Base-by-base conservation (phyloP, 2,797 vertebrate species). In the Trematomus bernacchii region DNA sequence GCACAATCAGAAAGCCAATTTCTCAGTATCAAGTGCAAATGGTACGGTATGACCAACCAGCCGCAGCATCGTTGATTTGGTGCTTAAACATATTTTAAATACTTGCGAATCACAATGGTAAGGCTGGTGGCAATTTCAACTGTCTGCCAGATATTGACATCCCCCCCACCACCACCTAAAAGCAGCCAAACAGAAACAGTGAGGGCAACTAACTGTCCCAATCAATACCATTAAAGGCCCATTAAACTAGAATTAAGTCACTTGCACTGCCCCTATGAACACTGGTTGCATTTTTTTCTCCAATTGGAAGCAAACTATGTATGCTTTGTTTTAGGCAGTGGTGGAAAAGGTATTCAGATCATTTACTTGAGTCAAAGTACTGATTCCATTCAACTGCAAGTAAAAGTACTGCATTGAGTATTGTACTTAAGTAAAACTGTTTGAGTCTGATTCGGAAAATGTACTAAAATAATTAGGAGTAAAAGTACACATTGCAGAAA, bases 151-250 rank as follows among this genome's bases (percentile, higher is more conserved):
- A 52, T 37, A 55, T 40, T 21, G 64, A 74, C 66, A 50, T 4
- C 19, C 37, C 0, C n/a, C 6, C 27, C 27, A 27, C 27, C 27
- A 27, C 23, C 46, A 0, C 10, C 37, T 42, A 19, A 3, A 66
- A 19, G 16, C 54, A 46, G 55, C 33, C 70, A 46, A 60, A 61
- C 57, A 53, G 40, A 71, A 74, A 53, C n/a, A 76, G 40, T 61
- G 21, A 64, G 53, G 21, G 12, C 16, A n/a, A 53, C 14, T 16
- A 15, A 50, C 11, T 15, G 3, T 18, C 37, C 18, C 40, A 27
- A 55, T 50, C 37, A 1, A 11, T 5, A 1, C 42, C 10, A 4
- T 44, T 30, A 15, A 42, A 69, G 3, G 42, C 37, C 44, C 33
- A 33, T 46, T 54, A 5, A 3, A 19, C 47, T 54, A 3, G 3